These are phyloP conservation scores for Drosophila fungiperda DNA, from an alignment of 2,888 invertebrate species.

Conservation along the genomic window DNA sequence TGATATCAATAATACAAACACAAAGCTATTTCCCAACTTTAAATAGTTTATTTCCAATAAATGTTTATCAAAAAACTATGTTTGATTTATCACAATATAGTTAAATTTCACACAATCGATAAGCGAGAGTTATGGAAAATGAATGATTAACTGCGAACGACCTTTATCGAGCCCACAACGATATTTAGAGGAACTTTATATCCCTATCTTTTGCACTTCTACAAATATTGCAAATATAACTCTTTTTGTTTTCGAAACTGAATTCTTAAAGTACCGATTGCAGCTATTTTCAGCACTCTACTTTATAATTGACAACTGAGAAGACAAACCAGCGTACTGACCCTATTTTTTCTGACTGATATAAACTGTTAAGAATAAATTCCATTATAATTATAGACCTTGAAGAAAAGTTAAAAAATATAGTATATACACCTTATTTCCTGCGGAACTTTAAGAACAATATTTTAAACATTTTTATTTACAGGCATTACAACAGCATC, in stretches of 20 bases:
- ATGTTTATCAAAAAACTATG: too few species aligned
- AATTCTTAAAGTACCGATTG: not conserved
- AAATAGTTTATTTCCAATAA: too few species aligned
- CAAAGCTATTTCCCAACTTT: too few species aligned
- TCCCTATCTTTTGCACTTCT: not conserved
- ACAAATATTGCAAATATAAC: not conserved
- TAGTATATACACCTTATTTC: not conserved
- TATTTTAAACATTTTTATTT: not conserved
- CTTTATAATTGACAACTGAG: not conserved
- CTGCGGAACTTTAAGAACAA: not conserved
- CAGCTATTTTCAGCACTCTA: not conserved
- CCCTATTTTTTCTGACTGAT: not conserved
- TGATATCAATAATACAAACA: too few species aligned
- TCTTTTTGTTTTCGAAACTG: not conserved
- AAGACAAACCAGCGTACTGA: not conserved
- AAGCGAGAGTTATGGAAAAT: too few species aligned
- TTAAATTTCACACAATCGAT: too few species aligned
- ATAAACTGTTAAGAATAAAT: not conserved
- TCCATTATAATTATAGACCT: not conserved
- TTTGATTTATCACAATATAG: too few species aligned
- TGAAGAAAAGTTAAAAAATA: not conserved
- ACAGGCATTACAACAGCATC: conserved; percentile 85
- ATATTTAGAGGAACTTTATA: not conserved
- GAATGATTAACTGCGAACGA: too few species aligned
- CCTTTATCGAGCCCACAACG: not conserved